These are phyloP conservation scores for Rugalucina vietnamica DNA, from an alignment of 2,888 invertebrate species.

Conservation along the genomic window DNA sequence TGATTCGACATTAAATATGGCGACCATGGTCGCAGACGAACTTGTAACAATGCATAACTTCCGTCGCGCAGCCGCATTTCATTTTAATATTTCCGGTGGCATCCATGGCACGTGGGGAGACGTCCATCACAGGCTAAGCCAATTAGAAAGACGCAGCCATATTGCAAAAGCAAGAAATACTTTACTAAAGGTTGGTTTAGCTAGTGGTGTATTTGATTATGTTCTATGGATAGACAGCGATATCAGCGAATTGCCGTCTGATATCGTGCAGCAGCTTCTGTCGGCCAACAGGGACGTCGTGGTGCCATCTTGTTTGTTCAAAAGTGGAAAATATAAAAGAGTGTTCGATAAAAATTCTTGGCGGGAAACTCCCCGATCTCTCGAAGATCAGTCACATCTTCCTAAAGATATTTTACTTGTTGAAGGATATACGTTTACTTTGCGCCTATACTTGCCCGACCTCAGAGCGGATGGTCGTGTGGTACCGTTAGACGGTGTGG, in stretches of 20 bases:
- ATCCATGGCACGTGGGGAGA: slow-evolving; percentile 68
- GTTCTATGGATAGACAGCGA: slow-evolving; percentile 81
- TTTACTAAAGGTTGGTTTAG: slow-evolving; percentile 69
- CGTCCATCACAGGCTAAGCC: slow-evolving; percentile 69
- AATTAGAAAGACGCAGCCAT: slow-evolving; percentile 74
- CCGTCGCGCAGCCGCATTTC: slow-evolving; percentile 66
- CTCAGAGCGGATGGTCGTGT: slow-evolving; percentile 75
- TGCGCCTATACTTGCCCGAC: slow-evolving; percentile 72
- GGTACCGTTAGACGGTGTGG: slow-evolving; percentile 81
- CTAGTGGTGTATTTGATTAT: slow-evolving; percentile 66
- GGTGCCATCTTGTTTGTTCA: slow-evolving; percentile 75
- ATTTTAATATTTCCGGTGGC: slow-evolving; percentile 69
- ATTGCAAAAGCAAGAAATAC: slow-evolving; percentile 77
- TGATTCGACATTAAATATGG: slow-evolving; percentile 73
- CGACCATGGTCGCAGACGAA: slow-evolving; percentile 63
- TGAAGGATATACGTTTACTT: slow-evolving; percentile 76
- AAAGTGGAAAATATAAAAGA: slow-evolving; percentile 52
- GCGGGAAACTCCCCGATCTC: slow-evolving; percentile 77
- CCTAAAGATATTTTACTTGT: slow-evolving; percentile 71
- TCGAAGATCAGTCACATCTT: slow-evolving; percentile 64
- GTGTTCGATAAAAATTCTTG: slow-evolving; percentile 80
- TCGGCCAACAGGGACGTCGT: slow-evolving; percentile 75
- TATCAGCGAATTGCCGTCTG: slow-evolving; percentile 70
- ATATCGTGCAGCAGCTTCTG: slow-evolving; percentile 78
- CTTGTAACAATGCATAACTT: slow-evolving; percentile 68